Evolutionary conservation across 2,797 vertebrate species (phyloP).

Genomic region (Notolabrus celidotus): DNA sequence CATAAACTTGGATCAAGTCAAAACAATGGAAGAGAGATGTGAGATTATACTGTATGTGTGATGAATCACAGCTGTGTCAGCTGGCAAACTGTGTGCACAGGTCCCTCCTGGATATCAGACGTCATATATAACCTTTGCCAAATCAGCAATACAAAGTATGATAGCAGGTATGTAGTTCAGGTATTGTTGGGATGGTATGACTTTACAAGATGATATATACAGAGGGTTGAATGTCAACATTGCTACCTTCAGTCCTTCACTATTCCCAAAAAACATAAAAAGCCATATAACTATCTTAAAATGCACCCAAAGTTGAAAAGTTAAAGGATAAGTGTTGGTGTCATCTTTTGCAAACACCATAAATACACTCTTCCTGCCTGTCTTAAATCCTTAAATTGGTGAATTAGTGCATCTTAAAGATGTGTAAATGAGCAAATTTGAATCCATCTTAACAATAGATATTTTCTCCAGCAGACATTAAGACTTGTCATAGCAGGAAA

Average conservation of each 20-base stretch:
- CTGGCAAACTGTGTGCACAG: conserved; percentile 20
- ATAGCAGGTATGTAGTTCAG: conserved; percentile 8
- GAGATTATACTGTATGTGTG: conserved; percentile 26
- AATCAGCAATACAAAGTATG: conserved; percentile 16
- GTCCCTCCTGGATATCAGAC: conserved; percentile 22
- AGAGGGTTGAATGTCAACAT: background rate
- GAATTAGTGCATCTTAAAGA: conserved; percentile 34
- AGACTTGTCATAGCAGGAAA: conserved; percentile 46
- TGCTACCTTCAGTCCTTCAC: background rate
- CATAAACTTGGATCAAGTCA: conserved; percentile 4
- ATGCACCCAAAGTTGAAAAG: background rate
- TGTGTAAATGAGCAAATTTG: conserved; percentile 16
- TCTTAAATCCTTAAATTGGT: conserved; percentile 20
- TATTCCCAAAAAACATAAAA: background rate
- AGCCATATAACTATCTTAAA: background rate
- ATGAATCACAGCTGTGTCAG: conserved; percentile 40
- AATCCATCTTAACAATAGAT: conserved; percentile 27
- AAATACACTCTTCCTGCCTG: conserved; percentile 25
- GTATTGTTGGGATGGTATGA: background rate
- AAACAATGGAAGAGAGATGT: conserved; percentile 3
- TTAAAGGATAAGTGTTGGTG: background rate
- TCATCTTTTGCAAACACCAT: too few species aligned
- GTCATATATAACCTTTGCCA: conserved; percentile 16
- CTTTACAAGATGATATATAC: conserved; percentile 5
- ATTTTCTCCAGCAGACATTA: conserved; percentile 34